These are phyloP conservation scores for Columbina picui DNA, from an alignment of 2,113 vertebrate genomes.

Conservation along the genomic window DNA sequence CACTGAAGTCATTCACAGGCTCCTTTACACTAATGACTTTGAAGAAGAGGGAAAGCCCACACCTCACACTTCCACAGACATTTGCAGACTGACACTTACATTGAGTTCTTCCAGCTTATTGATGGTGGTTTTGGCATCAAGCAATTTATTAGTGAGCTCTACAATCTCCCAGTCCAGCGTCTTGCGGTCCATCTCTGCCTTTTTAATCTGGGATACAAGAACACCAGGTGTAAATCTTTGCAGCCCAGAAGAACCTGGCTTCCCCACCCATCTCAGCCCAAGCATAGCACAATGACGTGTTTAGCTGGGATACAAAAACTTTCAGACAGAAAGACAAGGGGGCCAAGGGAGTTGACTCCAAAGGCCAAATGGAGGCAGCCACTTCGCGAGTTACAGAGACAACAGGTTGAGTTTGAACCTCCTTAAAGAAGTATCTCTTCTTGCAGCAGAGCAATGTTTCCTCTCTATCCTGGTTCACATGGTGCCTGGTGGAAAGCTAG, in stretches of 20 bases:
- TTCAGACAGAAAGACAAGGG: slow-evolving; percentile 4
- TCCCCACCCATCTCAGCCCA: slow-evolving; percentile 27
- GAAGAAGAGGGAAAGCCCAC: neutral
- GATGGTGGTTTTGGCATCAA: slow-evolving; percentile 95
- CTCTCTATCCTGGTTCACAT: neutral
- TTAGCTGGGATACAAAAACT: slow-evolving; percentile 10
- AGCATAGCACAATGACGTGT: slow-evolving; percentile 10
- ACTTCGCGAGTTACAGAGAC: neutral
- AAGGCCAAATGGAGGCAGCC: neutral
- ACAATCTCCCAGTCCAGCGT: slow-evolving; percentile 97
- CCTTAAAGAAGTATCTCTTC: neutral
- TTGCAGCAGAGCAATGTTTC: neutral
- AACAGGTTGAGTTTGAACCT: neutral
- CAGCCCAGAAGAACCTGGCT: neutral
- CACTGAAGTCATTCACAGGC: neutral
- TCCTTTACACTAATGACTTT: neutral
- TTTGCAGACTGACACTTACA: slow-evolving; percentile 68
- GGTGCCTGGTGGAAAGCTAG: neutral
- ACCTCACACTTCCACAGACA: neutral
- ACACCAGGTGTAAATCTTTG: slow-evolving; percentile 6
- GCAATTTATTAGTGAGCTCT: slow-evolving; percentile 95
- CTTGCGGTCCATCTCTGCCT: slow-evolving; percentile 96
- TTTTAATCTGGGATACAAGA: slow-evolving; percentile 86
- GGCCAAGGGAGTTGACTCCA: neutral
- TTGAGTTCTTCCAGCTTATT: slow-evolving; percentile 97